Base-by-base conservation (phyloP, 2,797 vertebrate genomes). In the Sebastes miniatus region DNA sequence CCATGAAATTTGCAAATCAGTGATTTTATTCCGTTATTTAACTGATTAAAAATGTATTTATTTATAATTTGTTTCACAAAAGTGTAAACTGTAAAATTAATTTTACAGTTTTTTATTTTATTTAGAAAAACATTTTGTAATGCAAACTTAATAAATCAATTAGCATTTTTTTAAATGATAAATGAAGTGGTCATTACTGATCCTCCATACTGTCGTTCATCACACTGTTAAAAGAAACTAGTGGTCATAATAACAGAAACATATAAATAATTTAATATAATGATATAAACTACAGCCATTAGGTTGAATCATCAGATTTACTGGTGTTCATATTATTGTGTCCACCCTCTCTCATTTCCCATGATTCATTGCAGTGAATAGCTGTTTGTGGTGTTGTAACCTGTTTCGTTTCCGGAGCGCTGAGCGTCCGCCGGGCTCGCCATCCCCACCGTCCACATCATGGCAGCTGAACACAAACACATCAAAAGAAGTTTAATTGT, bases 361-460 rank as follows among this genome's bases (percentile, higher is more conserved):
- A 73, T 31, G 25, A 47, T 75, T 11, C 75, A 20, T 24, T 62
- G 72, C 29, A 29, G 29, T 1, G 1, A 18, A 20, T 6, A 27
- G 72, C 20, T 43, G 20, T 20, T 20, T 11, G 47, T 12, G n/a
- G 27, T 2, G 13, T 12, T 3, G 2, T 36, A 1, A 96, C 96
- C 96, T 91, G 91, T 76, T 76, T 86, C 68, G 0, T 90, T 89
- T 85, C 91, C 90, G 8, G 83, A 77, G 76, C 10, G 56, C 25
- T 56, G 83, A 5, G 69, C 57, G 3, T 91, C 92, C 1, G 1
- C 2, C 7, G 96, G 95, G 74, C 96, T 97, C 58, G 97, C 97
- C 98, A 99, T 99, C 74, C 96, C 97, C 80, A 98, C 97, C 5
- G 97, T 97, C 98, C 98, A 99, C 63, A 99, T 92, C 98, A 99